These are phyloP conservation scores for Xestia ashworthii DNA, from an alignment of 2,888 invertebrate genomes.

Conservation along the genomic window DNA sequence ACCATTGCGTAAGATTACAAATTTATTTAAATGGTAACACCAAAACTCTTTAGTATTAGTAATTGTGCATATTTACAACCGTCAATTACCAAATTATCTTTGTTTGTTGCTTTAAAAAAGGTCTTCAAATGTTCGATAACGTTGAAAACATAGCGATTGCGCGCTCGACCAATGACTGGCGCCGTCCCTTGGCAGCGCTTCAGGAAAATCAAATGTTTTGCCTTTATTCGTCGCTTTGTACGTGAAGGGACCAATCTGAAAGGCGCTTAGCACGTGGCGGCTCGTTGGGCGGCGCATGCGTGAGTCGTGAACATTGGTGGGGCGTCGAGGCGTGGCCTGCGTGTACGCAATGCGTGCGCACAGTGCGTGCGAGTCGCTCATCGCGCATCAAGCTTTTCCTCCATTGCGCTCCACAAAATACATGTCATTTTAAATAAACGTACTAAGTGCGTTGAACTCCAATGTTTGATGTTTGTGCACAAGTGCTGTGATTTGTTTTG, in stretches of 20 bases:
- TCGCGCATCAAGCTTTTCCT: slow-evolving; percentile 68
- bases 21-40: slow-evolving; percentile 31
- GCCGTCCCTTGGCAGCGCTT: slow-evolving; percentile 79
- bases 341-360: slow-evolving; percentile 86
- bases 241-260: slow-evolving; percentile 87
- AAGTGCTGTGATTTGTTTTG: slow-evolving; percentile 64
- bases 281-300: slow-evolving; percentile 77
- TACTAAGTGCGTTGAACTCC: slow-evolving; percentile 65
- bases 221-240: slow-evolving; percentile 79
- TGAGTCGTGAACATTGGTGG: slow-evolving; percentile 67
- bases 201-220: slow-evolving; percentile 76
- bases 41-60: slow-evolving; percentile 24
- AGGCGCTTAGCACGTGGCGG: slow-evolving; percentile 75
- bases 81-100: slow-evolving; percentile 24
- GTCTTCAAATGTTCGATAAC: slow-evolving; percentile 41
- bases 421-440: slow-evolving; percentile 51
- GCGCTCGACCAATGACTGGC: slow-evolving; percentile 75
- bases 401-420: slow-evolving; percentile 57
- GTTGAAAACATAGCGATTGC: slow-evolving; percentile 35
- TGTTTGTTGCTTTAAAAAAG: slow-evolving; percentile 39
- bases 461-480: slow-evolving; percentile 62
- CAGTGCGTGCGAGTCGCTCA: slow-evolving; percentile 85
- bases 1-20: slow-evolving; percentile 43
- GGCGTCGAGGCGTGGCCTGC: slow-evolving; percentile 81
- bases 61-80: slow-evolving; percentile 29